Conservation (phyloP, 1,140 invertebrate genomes). For the Neotoxoptera formosana region DNA sequence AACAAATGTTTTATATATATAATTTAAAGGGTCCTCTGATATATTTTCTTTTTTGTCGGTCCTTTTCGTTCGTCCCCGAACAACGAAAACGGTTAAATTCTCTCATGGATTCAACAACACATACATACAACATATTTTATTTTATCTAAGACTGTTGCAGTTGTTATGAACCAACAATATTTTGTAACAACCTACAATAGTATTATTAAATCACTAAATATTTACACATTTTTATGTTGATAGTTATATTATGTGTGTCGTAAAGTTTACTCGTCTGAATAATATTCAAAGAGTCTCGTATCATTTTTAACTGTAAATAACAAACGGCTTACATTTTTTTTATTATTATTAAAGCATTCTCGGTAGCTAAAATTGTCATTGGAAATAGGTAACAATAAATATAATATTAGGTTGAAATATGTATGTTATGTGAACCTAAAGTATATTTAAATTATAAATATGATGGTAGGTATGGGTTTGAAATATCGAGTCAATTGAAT, state of each 20-base stretch:
- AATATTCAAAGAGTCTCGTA: background rate
- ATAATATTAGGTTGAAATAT: background rate
- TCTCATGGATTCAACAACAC: background rate
- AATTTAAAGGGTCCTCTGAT: conserved; percentile 2
- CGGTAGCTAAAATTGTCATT: too few relatives aligned
- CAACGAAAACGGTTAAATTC: background rate
- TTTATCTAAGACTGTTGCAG: background rate
- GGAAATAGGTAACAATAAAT: background rate
- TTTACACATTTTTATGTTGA: background rate
- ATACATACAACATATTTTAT: background rate
- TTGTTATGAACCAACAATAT: background rate
- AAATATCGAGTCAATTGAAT: background rate
- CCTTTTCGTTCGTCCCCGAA: background rate
- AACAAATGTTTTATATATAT: conserved; percentile 12
- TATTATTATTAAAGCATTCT: background rate
- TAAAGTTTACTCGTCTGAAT: background rate
- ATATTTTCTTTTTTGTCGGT: background rate
- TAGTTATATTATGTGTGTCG: background rate
- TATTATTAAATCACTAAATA: background rate
- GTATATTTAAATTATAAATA: background rate
- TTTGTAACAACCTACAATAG: background rate
- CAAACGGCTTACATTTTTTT: too few relatives aligned
- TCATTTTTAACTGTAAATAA: background rate
- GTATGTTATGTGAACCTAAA: background rate
- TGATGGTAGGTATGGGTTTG: background rate